Evolutionary conservation across 1,140 invertebrate species (phyloP), one percentile per base, ranked within the genome.

Genomic region (Calliopsis andreniformis): DNA sequence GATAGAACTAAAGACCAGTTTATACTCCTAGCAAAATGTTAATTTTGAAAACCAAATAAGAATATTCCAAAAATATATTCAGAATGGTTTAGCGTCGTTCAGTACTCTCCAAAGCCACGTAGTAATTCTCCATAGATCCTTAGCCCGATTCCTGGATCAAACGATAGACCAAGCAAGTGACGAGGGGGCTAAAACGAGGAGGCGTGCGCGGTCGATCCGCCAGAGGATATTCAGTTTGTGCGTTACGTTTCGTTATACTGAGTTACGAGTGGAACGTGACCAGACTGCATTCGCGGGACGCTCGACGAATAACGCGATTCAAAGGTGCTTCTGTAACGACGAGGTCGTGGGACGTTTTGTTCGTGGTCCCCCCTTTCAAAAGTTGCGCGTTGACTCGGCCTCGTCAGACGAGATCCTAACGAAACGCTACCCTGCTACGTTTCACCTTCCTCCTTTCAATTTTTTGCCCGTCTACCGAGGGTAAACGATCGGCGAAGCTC

Each of bases 211-310:
- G 39, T 83, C 84, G 79, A 78, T 80, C 79, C 76, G 79, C 75
- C 87, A 80, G 79, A 82, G 83, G 83, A 87, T 39, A 39, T 89
- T 89, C 80, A 78, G 80, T 86, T 88, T 88, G 83, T 87, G 77
- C 66, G 86, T 89, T 89, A 86, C 84, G 86, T 89, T 89, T 88
- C 87, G 87, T 86, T 89, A 85, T 84, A 86, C 84, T 87, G 86
- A 88, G 88, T 89, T 89, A 89, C 84, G 83, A 89, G 85, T 79
- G 58, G 79, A 56, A 89, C 88, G 88, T 89, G 88, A 89, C 87
- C 70, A 28, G 88, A 76, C 68, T 87, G 58, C 62, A 56, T 77
- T 77, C 62, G 61, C 76, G 79, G 82, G 73, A 84, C 81, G 76
- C 72, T 66, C 79, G 76, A 71, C 78, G 79, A 86, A 82, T 69